Base-by-base conservation (phyloP, 2,888 invertebrate genomes). In the Xanthia icteritia region DNA sequence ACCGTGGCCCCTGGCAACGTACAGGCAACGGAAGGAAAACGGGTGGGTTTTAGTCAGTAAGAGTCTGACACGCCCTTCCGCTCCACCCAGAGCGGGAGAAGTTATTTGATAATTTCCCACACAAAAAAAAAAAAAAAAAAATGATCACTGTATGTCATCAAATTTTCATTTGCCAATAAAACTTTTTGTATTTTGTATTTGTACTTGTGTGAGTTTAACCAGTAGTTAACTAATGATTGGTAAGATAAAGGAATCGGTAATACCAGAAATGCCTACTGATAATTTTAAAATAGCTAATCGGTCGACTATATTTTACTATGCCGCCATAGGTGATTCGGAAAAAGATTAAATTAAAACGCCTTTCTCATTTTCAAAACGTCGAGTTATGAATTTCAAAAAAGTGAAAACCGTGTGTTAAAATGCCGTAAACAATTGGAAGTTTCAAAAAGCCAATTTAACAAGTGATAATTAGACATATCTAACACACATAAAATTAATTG, bases 341-440 rank as follows among this genome's bases (percentile, higher is more conserved):
- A 45, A 66, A 56, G 5, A n/a, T 15, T 8, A 58, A 2, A 56
- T n/a, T 11, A 31, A 51, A 36, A 48, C 17, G 23, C n/a, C 17
- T 48, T 45, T 17, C 48, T 63, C 0, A 36, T 36, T 64, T 39
- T 11, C 1, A 45, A 42, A 60, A 61, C 8, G 42, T 42, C 5
- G 8, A 8, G 8, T 56, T 27, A 27, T 36, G 9, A 9, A n/a
- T 45, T 63, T n/a, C 11, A 0, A 39, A 39, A 63, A 65, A 65
- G 66, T 54, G 51, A 65, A 72, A 72, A 66, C 66, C 20, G 31
- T 1, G 27, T 51, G n/a, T 51, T 72, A 36, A 3, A 20, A 8
- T 64, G 6, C 36, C 51, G 51, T 20, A 72, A 65, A 39, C 66
- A 72, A 65, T 66, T 72, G 8, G 9, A 8, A 54, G 31, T 54